phyloP scores from a whole-genome alignment of 2,888 invertebrate species.

The Lordiphosa andalusiaca region DNA sequence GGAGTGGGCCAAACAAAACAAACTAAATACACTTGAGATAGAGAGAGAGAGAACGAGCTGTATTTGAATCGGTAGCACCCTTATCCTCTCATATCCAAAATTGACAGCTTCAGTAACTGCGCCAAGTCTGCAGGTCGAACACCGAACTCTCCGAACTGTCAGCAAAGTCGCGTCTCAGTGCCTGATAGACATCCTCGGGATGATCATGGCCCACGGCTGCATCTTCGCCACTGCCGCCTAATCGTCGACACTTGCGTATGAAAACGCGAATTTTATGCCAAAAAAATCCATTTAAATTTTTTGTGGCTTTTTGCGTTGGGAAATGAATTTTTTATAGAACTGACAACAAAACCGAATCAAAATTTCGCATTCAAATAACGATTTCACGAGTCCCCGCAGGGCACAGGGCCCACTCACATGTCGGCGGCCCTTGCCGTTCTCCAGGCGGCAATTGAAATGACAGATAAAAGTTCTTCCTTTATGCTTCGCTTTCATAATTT shows the following conservation, averaged over 20 bases:
- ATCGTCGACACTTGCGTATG: conserved; percentile 6
- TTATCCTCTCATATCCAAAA: too few species aligned
- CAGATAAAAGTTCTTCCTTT: conserved; percentile 29
- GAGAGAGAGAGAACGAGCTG: too few species aligned
- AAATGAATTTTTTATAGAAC: background rate
- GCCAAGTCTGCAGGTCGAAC: too few species aligned
- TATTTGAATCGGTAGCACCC: too few species aligned
- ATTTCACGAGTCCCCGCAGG: conserved; percentile 22
- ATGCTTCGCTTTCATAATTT: conserved; percentile 23
- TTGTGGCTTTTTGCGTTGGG: too few species aligned
- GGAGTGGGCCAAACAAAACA: too few species aligned
- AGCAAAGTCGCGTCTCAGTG: conserved; percentile 13
- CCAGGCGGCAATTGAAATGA: conserved; percentile 46
- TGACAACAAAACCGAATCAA: conserved; percentile 25
- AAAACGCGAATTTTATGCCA: conserved; percentile 5
- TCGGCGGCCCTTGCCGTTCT: conserved; percentile 9
- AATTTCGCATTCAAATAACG: conserved; percentile 20
- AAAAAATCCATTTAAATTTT: background rate
- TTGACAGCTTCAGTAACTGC: too few species aligned
- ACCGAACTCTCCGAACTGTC: conserved; percentile 3
- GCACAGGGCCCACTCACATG: conserved; percentile 1
- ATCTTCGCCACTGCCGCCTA: background rate
- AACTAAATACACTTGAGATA: too few species aligned
- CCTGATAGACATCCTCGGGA: conserved; percentile 15
- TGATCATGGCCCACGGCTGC: background rate